A percentile compares a stretch with the other conserved stretches of the same genome.
These are phyloP conservation scores for Pandemis cinnamomeana DNA, from an alignment of 2,888 invertebrate genomes.

Conservation along the genomic window DNA sequence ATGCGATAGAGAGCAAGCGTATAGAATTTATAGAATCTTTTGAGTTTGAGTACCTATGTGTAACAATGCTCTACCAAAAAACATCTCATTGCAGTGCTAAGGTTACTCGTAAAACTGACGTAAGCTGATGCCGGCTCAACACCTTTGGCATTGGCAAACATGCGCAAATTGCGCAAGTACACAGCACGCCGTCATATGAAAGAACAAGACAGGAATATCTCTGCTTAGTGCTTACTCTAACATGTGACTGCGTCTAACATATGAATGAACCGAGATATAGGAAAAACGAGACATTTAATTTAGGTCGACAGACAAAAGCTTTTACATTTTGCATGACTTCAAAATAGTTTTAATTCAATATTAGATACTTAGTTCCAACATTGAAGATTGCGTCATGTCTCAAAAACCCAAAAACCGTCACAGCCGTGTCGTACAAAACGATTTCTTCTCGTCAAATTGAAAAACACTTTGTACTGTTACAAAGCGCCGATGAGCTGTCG, in stretches of 20 bases:
- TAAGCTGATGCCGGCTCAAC: no score
- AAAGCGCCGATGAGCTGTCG: constrained; percentile 41
- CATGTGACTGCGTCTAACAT: no score
- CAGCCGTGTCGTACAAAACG: constrained; percentile 7
- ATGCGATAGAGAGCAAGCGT: neutral
- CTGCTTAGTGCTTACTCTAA: no score
- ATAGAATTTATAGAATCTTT: neutral
- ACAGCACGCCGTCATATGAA: no score
- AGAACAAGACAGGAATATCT: no score
- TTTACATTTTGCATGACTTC: neutral
- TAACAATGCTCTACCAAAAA: no score
- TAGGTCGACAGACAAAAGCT: neutral
- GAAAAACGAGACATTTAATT: no score
- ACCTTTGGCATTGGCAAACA: no score
- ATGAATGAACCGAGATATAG: no score
- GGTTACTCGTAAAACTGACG: no score
- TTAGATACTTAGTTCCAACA: neutral
- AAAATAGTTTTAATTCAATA: neutral
- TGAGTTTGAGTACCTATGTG: neutral
- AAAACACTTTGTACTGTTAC: constrained; percentile 29
- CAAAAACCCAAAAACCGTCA: constrained; percentile 4
- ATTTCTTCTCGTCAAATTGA: constrained; percentile 16
- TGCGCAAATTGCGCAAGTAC: no score
- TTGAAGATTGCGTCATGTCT: neutral
- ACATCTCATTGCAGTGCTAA: no score